Conservation (phyloP, 2,797 vertebrate species). For the Lophotriccus pileatus region DNA sequence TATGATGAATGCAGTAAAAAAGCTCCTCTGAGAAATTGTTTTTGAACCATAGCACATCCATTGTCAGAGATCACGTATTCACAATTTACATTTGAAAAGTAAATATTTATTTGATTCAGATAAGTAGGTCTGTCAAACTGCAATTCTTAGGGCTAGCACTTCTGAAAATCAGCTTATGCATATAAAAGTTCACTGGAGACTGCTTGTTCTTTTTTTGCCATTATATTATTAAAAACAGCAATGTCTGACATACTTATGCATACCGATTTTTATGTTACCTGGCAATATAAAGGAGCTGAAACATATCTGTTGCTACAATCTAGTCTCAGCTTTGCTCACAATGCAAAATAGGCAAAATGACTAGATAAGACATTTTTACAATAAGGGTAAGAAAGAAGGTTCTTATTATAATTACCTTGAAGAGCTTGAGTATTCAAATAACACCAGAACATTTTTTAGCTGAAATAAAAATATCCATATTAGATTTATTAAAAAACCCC, state of each 20-base stretch:
- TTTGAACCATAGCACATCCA: neutral
- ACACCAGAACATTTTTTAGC: neutral
- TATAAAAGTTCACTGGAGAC: neutral
- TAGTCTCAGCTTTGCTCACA: neutral
- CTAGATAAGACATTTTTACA: neutral
- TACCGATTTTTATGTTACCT: constrained; percentile 1
- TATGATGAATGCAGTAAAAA: neutral
- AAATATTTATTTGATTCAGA: constrained; percentile 39
- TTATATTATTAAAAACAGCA: constrained; percentile 31
- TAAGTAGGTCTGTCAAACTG: neutral
- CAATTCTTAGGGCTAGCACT: neutral
- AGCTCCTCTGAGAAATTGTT: neutral
- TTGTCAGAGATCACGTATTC: constrained; percentile 9
- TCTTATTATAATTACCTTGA: neutral
- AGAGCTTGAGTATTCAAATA: neutral
- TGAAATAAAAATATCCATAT: neutral
- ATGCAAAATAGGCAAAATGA: neutral
- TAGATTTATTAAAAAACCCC: neutral
- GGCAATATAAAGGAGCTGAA: neutral
- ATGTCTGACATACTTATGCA: constrained; percentile 4
- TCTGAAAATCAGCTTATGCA: neutral
- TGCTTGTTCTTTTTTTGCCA: neutral
- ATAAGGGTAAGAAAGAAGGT: neutral
- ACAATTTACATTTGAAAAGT: constrained; percentile 39
- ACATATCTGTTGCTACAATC: neutral